Base-by-base conservation (phyloP, 2,888 invertebrate species). In the Eristalis tenax region DNA sequence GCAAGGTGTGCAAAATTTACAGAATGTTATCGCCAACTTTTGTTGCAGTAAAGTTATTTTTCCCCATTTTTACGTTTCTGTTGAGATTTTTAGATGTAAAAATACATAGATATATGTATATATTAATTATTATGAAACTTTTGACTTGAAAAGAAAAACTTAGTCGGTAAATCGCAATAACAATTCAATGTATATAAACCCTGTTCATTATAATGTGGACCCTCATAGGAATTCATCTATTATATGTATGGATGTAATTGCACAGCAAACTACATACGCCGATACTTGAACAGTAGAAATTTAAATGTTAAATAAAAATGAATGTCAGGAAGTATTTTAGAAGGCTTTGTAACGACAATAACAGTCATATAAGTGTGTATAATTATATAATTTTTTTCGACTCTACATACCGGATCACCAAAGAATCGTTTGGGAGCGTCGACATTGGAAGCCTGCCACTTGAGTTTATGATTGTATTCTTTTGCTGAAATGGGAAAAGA, bases 301-400 rank as follows among this genome's bases (percentile, higher is more conserved):
- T 64, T 66, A 43, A 65, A 38, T 43, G 71, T 57, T 57, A 38
- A 56, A 15, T 64, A 65, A 71, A 59, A 61, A 64, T 57, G 22
- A 65, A 43, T 64, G 38, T 69, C 74, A 73, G 82, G 70, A 82
- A 82, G 68, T 68, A 61, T 70, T 82, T 40, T 61, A 64, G 23
- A 40, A 76, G 70, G n/a, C 65, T 66, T 71, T 82, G 75, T 82
- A 70, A 70, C 66, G 11, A n/a, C n/a, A 38, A 56, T 35, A 57
- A 69, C 64, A 56, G 50, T 65, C 71, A 70, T 82, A 32, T 32
- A 61, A 71, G 69, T 68, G 56, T 74, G 68, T 74, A 78, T 78
- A 83, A 83, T 83, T 83, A 83, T 74, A 83, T 70, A 83, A 83
- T 83, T 83, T 78, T 65, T 63, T 74, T 83, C 32, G 69, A 68